Evolutionary conservation across 1,140 invertebrate species (phyloP).

Genomic region (Hyles euphorbiae): DNA sequence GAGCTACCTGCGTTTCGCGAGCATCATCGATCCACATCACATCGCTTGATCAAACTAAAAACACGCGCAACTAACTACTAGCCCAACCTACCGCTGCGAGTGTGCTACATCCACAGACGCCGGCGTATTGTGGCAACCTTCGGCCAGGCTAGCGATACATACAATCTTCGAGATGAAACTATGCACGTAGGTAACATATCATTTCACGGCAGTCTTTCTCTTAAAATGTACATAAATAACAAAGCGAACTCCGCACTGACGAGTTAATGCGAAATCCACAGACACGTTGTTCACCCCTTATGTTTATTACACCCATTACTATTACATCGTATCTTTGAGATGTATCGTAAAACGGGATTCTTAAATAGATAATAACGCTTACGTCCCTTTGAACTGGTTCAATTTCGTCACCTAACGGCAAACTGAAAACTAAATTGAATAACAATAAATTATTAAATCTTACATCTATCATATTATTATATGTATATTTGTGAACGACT

Average conservation of each 20-base stretch:
- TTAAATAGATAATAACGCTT: constrained; percentile 69
- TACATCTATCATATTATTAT: constrained; percentile 70
- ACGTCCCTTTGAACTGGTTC: constrained; percentile 70
- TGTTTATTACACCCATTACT: constrained; percentile 39
- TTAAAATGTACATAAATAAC: constrained; percentile 68
- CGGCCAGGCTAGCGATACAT: constrained; percentile 41
- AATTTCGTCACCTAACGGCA: constrained; percentile 68
- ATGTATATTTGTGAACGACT: constrained; percentile 64
- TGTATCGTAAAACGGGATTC: constrained; percentile 52
- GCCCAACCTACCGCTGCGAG: constrained; percentile 23
- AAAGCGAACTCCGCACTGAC: constrained; percentile 52
- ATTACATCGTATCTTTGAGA: constrained; percentile 45
- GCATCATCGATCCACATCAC: constrained; percentile 42
- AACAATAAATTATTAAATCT: constrained; percentile 74
- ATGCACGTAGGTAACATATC: constrained; percentile 56
- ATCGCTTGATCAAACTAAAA: constrained; percentile 40
- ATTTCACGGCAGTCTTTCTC: constrained; percentile 64
- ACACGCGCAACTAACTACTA: constrained; percentile 39
- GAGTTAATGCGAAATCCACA: constrained; percentile 49
- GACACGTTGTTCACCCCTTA: constrained; percentile 58
- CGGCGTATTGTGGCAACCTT: constrained; percentile 12
- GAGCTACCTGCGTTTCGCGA: constrained; percentile 62
- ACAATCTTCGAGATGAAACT: constrained; percentile 65
- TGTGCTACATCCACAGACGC: constrained; percentile 24
- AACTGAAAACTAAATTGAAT: constrained; percentile 73